Evolutionary conservation across 2,888 invertebrate species (phyloP).

Genomic region (Drosophila acutilabella): DNA sequence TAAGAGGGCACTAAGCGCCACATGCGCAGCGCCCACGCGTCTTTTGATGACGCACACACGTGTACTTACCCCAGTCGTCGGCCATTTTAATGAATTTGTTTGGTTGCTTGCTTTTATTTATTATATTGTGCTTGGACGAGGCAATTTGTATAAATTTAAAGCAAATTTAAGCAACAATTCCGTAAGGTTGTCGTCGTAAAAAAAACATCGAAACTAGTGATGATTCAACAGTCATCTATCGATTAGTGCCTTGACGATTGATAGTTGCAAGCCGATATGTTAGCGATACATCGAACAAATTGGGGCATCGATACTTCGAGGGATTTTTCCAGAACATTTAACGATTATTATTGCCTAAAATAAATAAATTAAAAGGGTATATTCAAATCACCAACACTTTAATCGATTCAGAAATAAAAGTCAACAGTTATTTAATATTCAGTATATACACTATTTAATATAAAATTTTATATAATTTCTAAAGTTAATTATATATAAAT

Average conservation of each 20-base stretch:
- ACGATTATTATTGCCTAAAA: not conserved
- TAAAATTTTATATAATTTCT: no score
- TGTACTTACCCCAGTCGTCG: conserved; percentile 89
- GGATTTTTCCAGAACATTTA: not conserved
- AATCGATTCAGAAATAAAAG: no score
- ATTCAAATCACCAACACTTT: no score
- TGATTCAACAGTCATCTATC: conserved; percentile 23
- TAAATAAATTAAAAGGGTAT: no score
- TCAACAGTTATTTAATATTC: no score
- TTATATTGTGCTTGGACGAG: conserved; percentile 24
- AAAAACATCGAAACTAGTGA: conserved; percentile 54
- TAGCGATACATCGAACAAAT: conserved; percentile 17
- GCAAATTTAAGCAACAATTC: conserved; percentile 49
- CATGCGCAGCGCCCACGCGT: conserved; percentile 69
- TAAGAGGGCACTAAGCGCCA: conserved; percentile 45
- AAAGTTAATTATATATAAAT: no score
- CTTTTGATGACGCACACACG: conserved; percentile 51
- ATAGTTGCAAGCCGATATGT: conserved; percentile 17
- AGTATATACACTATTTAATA: no score
- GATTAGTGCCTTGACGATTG: conserved; percentile 12
- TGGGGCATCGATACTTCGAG: not conserved
- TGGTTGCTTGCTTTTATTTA: conserved; percentile 32
- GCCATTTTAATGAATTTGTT: conserved; percentile 86
- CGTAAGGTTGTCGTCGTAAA: conserved; percentile 49
- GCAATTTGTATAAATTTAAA: conserved; percentile 35